Conservation (phyloP, 2,113 vertebrate species). For the Silurus asotus region DNA sequence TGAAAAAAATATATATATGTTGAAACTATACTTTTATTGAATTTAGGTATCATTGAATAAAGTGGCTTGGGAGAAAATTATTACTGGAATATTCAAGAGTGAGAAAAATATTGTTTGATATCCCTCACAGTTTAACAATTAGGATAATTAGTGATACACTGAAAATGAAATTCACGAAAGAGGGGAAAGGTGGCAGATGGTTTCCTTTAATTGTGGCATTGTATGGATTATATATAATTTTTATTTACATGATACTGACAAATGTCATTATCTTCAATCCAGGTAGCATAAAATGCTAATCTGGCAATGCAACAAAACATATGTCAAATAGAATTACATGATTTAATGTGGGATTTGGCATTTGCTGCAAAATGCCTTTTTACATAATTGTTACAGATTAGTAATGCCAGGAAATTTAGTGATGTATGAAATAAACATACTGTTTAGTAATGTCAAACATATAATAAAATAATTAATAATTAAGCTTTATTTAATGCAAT, state of each 20-base stretch:
- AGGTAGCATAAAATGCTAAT: neutral
- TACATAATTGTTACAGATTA: neutral
- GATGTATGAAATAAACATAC: neutral
- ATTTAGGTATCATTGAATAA: neutral
- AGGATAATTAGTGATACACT: neutral
- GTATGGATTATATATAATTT: neutral
- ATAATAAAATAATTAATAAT: neutral
- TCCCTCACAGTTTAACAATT: neutral
- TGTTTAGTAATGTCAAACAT: neutral
- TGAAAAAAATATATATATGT: neutral
- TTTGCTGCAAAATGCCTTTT: neutral
- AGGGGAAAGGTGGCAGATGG: neutral
- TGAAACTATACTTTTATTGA: neutral
- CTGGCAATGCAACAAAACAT: neutral
- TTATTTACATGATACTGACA: neutral
- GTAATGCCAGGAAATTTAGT: neutral
- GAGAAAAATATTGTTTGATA: neutral
- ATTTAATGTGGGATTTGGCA: neutral
- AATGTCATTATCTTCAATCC: neutral
- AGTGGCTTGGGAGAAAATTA: neutral
- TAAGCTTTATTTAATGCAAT: neutral
- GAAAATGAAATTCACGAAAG: neutral
- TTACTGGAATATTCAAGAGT: neutral
- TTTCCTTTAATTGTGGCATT: neutral
- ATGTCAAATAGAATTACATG: neutral